These are phyloP conservation scores for Clanis bilineata DNA, from an alignment of 2,888 invertebrate species.

Conservation along the genomic window DNA sequence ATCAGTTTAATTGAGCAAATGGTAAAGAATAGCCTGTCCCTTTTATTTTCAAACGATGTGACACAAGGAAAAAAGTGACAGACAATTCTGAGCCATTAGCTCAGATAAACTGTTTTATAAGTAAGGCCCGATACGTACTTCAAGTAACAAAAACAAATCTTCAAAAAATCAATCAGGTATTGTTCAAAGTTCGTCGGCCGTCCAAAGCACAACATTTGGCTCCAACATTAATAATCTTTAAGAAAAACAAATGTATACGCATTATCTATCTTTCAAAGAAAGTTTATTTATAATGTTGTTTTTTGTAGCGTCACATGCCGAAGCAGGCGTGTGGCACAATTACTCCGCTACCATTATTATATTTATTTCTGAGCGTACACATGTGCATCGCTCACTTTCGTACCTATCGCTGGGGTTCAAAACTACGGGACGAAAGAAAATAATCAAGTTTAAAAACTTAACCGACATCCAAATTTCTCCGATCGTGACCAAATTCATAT, in stretches of 20 bases:
- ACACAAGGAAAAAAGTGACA: too few relatives aligned
- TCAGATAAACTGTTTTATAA: too few relatives aligned
- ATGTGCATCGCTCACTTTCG: conserved; percentile 62
- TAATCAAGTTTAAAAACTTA: conserved; percentile 3
- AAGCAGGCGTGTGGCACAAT: conserved; percentile 74
- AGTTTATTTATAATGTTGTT: conserved; percentile 69
- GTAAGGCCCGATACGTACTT: too few relatives aligned
- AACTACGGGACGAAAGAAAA: conserved; percentile 41
- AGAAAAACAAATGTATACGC: conserved; percentile 15
- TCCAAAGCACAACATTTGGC: conserved; percentile 7
- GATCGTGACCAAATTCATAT: too few relatives aligned
- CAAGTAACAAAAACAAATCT: not conserved
- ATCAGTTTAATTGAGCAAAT: too few relatives aligned
- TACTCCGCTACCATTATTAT: conserved; percentile 68
- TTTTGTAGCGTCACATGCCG: conserved; percentile 54
- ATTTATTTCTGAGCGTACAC: conserved; percentile 74
- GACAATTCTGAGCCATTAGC: too few relatives aligned
- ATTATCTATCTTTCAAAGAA: conserved; percentile 60
- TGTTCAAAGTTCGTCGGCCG: not conserved
- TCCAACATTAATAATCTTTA: conserved; percentile 15
- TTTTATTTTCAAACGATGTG: too few relatives aligned
- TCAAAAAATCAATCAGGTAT: not conserved
- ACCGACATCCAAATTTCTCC: too few relatives aligned
- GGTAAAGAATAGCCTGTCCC: too few relatives aligned
- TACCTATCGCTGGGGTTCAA: conserved; percentile 35